Evolutionary conservation across 1,140 invertebrate genomes (phyloP).

Genomic region (Drosophila tropicalis): DNA sequence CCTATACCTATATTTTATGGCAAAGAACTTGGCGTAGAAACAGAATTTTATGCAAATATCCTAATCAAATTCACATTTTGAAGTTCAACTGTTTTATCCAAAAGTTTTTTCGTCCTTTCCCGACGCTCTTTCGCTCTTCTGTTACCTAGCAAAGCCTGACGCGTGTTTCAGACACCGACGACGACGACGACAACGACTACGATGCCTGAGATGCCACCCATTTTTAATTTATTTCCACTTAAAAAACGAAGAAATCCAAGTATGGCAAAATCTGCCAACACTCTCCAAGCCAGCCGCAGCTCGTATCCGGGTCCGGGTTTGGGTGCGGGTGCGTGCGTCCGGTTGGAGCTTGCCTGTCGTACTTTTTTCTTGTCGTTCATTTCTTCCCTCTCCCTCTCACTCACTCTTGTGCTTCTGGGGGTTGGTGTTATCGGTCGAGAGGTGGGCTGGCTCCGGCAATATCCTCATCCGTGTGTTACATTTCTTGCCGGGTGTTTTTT

Average conservation of each 20-base stretch:
- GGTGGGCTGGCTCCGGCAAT: conserved; percentile 35
- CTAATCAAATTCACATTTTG: conserved; percentile 83
- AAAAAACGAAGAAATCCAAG: conserved; percentile 63
- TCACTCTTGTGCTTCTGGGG: conserved; percentile 12
- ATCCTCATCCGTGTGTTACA: conserved; percentile 53
- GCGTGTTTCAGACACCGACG: conserved; percentile 59
- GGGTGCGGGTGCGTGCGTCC: conserved; percentile 66
- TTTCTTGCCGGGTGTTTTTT: conserved; percentile 3
- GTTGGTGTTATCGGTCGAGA: conserved; percentile 53
- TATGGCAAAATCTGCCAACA: conserved; percentile 20
- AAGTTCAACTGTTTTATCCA: conserved; percentile 83
- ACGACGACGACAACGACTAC: conserved; percentile 52
- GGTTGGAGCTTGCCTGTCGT: conserved; percentile 53
- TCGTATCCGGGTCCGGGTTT: conserved; percentile 51
- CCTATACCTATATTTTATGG: conserved; percentile 1
- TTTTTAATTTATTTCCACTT: conserved; percentile 83
- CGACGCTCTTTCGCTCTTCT: background rate
- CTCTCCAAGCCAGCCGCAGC: conserved; percentile 52
- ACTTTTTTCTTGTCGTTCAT: conserved; percentile 27
- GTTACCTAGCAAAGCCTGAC: conserved; percentile 36
- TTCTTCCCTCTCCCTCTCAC: background rate
- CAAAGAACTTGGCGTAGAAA: conserved; percentile 33
- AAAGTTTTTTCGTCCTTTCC: conserved; percentile 53
- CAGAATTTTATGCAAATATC: conserved; percentile 83
- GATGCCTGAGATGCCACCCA: conserved; percentile 64